phyloP scores from a whole-genome alignment of 1,140 invertebrate genomes.

The Acromyrmex charruanus region DNA sequence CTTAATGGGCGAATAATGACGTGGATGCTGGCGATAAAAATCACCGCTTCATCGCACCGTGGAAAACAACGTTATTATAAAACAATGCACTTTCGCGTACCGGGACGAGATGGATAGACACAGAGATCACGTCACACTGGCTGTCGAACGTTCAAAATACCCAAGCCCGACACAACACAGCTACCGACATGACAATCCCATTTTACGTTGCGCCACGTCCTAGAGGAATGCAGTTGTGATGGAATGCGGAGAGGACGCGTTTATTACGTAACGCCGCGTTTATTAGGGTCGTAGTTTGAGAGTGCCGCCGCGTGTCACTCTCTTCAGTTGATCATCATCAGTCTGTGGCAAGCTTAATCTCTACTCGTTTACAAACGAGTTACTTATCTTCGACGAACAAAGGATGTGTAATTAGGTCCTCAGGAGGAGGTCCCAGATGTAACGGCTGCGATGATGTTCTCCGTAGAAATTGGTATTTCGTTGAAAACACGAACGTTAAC shows the following conservation, averaged over 20 bases:
- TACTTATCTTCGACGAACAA: constrained; percentile 38
- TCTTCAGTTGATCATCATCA: not conserved
- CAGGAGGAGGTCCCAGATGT: not conserved
- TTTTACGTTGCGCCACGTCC: constrained; percentile 42
- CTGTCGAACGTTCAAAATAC: constrained; percentile 4
- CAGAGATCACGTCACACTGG: not conserved
- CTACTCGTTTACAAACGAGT: constrained; percentile 15
- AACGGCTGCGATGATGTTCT: too few relatives aligned
- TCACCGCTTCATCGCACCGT: constrained; percentile 3
- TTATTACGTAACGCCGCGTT: constrained; percentile 52
- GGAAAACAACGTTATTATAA: not conserved
- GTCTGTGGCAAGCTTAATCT: not conserved
- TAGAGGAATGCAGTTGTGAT: constrained; percentile 3
- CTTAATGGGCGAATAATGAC: constrained; percentile 55
- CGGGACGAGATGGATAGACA: not conserved
- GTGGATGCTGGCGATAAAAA: constrained; percentile 32
- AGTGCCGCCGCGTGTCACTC: not conserved
- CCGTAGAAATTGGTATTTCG: constrained; percentile 8
- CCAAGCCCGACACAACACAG: not conserved
- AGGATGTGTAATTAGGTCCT: constrained; percentile 19
- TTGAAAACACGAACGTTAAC: constrained; percentile 19
- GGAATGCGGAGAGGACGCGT: constrained; percentile 40
- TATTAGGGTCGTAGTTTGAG: constrained; percentile 41
- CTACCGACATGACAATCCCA: constrained; percentile 33
- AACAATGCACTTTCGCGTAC: not conserved